These are phyloP conservation scores for Corythaixoides concolor DNA, from an alignment of 2,113 vertebrate species.

Conservation along the genomic window DNA sequence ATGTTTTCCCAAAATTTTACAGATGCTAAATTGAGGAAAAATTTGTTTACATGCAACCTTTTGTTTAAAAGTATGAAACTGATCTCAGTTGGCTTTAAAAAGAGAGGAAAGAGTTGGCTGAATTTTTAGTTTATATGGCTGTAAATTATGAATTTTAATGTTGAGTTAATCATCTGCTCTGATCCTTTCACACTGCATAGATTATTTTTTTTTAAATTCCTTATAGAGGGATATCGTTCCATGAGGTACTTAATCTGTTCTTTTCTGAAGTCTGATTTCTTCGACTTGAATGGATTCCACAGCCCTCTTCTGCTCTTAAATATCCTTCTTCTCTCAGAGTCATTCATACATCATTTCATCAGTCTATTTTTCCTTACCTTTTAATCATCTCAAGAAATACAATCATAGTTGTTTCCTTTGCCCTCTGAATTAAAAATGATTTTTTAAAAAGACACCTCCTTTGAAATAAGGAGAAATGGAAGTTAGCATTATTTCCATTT, in stretches of 20 bases:
- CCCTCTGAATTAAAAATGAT: background rate
- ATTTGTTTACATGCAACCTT: background rate
- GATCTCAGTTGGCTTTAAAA: background rate
- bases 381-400: background rate
- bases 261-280: background rate
- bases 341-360: background rate
- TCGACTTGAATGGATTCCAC: background rate
- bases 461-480: background rate
- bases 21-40: background rate
- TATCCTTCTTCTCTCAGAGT: background rate
- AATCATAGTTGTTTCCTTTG: background rate
- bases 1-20: background rate
- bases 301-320: background rate
- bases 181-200: background rate
- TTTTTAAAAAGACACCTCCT: background rate
- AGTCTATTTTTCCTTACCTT: background rate
- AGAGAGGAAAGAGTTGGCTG: background rate
- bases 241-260: background rate
- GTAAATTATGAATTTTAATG: background rate
- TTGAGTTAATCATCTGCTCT: background rate
- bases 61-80: background rate
- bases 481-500: background rate
- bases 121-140: background rate
- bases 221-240: background rate
- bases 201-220: background rate